Evolutionary conservation across 2,113 vertebrate genomes (phyloP).

Genomic region (Leuciscus idus): DNA sequence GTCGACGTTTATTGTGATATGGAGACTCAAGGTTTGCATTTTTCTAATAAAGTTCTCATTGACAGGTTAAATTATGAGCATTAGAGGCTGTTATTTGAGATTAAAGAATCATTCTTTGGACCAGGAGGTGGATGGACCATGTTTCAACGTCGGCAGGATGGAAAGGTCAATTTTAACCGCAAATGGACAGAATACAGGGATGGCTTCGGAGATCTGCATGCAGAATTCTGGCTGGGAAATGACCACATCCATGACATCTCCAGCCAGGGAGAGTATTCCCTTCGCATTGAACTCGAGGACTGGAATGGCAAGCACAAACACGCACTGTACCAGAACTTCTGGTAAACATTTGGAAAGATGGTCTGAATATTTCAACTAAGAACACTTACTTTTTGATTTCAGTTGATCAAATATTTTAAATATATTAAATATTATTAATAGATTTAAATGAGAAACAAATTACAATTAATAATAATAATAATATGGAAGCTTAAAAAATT

Average conservation of each 20-base stretch:
- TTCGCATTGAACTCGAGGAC: conserved; percentile 86
- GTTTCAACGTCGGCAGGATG: conserved; percentile 84
- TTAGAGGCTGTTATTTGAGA: neutral
- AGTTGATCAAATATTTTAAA: neutral
- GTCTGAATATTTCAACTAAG: neutral
- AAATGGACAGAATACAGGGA: conserved; percentile 86
- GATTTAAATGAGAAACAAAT: neutral
- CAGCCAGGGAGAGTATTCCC: conserved; percentile 80
- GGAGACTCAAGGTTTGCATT: conserved; percentile 81
- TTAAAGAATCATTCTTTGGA: neutral
- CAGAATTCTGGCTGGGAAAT: conserved; percentile 88
- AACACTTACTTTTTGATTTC: neutral
- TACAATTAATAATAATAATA: neutral
- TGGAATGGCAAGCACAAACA: conserved; percentile 86
- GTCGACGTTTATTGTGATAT: conserved; percentile 86
- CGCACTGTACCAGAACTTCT: conserved; percentile 85
- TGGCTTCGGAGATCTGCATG: conserved; percentile 82
- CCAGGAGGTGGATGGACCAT: conserved; percentile 87
- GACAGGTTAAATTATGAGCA: neutral
- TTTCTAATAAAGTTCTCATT: neutral
- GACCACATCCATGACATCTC: conserved; percentile 84
- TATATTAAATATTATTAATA: neutral
- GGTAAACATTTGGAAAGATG: conserved; percentile 65
- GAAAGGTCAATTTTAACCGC: conserved; percentile 83
- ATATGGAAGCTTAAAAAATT: neutral